Evolutionary conservation across 2,888 invertebrate species (phyloP).

Genomic region (Sceliomorpha sp.): DNA sequence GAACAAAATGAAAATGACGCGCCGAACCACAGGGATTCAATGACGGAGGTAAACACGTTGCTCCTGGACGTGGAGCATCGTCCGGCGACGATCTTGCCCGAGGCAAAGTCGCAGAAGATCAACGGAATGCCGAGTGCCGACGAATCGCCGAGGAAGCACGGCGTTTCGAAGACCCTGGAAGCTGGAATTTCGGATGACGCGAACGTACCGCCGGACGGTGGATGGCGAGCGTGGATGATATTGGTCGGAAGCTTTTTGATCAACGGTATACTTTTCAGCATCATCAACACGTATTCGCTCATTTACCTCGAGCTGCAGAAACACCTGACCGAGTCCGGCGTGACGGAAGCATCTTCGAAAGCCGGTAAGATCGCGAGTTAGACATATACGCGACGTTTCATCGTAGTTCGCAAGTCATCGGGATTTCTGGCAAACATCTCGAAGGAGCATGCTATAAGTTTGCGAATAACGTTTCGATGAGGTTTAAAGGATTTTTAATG

Average conservation of each 20-base stretch:
- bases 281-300: constrained; percentile 94
- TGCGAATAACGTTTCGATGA: too few relatives aligned
- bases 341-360: constrained; percentile 88
- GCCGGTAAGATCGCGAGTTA: too few relatives aligned
- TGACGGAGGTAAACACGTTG: constrained; percentile 8
- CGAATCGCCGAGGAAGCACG: constrained; percentile 1
- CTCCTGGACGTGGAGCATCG: constrained; percentile 12
- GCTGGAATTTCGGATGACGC: neutral
- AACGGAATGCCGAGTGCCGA: constrained; percentile 24
- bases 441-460: too few relatives aligned
- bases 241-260: constrained; percentile 92
- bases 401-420: too few relatives aligned
- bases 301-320: constrained; percentile 87
- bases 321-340: constrained; percentile 84
- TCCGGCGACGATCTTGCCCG: constrained; percentile 4
- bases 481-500: too few relatives aligned
- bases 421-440: too few relatives aligned
- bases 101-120: constrained; percentile 17
- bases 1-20: constrained; percentile 31
- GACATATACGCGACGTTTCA: too few relatives aligned
- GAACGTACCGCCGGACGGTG: constrained; percentile 60
- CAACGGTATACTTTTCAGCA: constrained; percentile 94
- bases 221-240: constrained; percentile 87
- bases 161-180: constrained; percentile 26
- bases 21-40: neutral